Percentiles rank a stretch among this genome's conserved stretches.
These are phyloP conservation scores for Wiebesia pumilae DNA, from an alignment of 1,140 invertebrate species.

Conservation along the genomic window DNA sequence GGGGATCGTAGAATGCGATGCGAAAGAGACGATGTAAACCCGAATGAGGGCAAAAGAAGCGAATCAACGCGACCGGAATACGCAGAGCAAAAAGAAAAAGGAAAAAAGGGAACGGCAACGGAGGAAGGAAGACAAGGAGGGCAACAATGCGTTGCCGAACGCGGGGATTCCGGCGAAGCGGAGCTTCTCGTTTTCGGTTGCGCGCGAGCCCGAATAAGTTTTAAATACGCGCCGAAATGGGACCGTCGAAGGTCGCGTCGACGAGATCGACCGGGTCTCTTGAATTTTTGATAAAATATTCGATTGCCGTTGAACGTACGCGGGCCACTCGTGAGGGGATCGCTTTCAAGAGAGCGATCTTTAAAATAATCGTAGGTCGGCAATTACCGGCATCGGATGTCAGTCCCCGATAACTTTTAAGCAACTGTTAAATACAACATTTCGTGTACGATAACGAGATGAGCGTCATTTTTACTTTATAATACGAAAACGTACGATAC, in stretches of 20 bases:
- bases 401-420: neutral
- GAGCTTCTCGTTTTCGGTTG: conserved; percentile 11
- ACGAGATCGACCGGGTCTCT: conserved; percentile 6
- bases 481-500: too few species aligned
- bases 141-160: conserved; percentile 17
- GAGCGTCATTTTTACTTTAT: too few species aligned
- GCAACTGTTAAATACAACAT: neutral
- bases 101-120: too few species aligned
- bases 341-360: neutral
- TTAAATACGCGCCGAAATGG: conserved; percentile 40
- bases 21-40: neutral
- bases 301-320: conserved; percentile 5
- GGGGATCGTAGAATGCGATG: neutral
- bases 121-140: neutral
- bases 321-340: neutral
- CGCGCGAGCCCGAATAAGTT: neutral
- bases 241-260: conserved; percentile 20
- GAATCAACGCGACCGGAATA: neutral
- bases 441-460: too few species aligned
- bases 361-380: conserved; percentile 15
- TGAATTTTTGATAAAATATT: conserved; percentile 7
- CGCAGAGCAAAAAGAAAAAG: neutral
- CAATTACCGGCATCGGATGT: neutral
- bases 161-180: neutral
- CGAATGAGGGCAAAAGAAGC: neutral